Evolutionary conservation across 1,140 invertebrate species (phyloP), one percentile per base, ranked within the genome.

Genomic region (Heliconius melpomene): DNA sequence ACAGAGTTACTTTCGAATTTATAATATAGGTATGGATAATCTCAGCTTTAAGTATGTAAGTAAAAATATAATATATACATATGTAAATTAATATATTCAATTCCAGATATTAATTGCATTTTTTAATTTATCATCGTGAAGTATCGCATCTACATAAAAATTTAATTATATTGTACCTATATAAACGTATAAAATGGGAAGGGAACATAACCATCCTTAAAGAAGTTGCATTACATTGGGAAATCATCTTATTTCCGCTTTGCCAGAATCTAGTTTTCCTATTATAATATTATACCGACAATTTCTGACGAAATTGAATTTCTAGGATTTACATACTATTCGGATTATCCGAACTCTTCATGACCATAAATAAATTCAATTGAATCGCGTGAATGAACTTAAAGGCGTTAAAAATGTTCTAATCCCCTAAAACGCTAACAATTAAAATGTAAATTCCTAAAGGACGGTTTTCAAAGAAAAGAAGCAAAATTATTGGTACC

Each of bases 231-330:
- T 66, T n/a, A 66, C 11, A 66, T 66, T 66, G 29, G 26, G 60
- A 29, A 66, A 66, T 66, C 60, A 66, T 66, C 13, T 66, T 66
- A 66, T 66, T 66, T 66, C 60, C 60, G 60, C 60, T 66, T 29
- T 66, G 1, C 60, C 26, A 66, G 60, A 29, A 66, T 26, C 60
- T 66, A 66, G 60, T 29, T 66, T 29, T 26, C 60, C 60, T 26
- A 66, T 66, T 66, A 66, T 66, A 66, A 29, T 66, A 66, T 66
- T 66, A 26, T 66, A 66, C 60, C 23, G 60, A 16, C 60, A 29
- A 66, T 66, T 66, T 66, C 26, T 16, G 29, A 66, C 60, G 60
- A 29, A 66, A 66, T 66, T 66, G 60, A 29, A 66, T 66, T 66
- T 66, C 60, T 66, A 2, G 60, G 11, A 66, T 66, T 66, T 66